These are phyloP conservation scores for Ataeniobius toweri DNA, from an alignment of 2,797 vertebrate species.

Conservation along the genomic window DNA sequence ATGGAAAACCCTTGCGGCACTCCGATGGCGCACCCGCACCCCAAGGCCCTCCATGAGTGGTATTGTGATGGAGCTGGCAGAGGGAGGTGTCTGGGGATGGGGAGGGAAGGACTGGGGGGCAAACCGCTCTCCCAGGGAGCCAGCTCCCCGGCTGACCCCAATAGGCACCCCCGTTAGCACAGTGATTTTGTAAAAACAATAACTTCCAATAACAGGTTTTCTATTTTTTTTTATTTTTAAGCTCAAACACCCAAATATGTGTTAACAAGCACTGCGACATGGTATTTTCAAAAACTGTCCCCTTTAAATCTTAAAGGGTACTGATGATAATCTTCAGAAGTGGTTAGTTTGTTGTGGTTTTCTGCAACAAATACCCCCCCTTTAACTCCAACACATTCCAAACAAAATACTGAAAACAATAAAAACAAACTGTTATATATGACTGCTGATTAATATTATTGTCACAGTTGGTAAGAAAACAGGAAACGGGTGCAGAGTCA, in stretches of 20 bases:
- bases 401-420: background rate
- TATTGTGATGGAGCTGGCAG: too few species aligned
- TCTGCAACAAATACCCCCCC: background rate
- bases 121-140: too few species aligned
- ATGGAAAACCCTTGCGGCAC: too few species aligned
- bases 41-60: too few species aligned
- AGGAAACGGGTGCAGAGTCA: background rate
- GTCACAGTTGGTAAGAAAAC: background rate
- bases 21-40: too few species aligned
- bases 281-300: background rate
- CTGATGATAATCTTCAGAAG: constrained; percentile 3
- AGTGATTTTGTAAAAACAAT: background rate
- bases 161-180: too few species aligned
- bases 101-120: too few species aligned
- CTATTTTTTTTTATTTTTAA: background rate
- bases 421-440: background rate
- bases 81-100: too few species aligned
- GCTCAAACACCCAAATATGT: background rate
- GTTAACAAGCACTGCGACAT: background rate
- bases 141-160: too few species aligned
- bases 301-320: background rate
- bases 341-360: background rate
- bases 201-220: background rate
- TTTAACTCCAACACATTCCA: background rate
- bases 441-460: background rate